Base-by-base conservation (phyloP, 2,113 vertebrate genomes). In the Blennius ocellaris region DNA sequence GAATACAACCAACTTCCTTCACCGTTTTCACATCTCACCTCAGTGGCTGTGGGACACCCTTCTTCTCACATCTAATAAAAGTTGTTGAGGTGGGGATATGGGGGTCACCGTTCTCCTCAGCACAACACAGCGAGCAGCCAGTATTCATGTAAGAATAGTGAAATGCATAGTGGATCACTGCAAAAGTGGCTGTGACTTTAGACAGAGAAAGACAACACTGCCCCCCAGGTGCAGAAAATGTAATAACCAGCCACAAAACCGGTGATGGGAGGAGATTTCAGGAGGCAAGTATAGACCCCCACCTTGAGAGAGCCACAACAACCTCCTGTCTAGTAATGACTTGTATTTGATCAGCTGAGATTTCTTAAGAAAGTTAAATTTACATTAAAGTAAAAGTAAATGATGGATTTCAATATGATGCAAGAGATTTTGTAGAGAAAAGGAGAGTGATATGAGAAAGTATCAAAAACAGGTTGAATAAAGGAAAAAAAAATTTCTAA, bases 121-220 rank as follows among this genome's bases (percentile, higher is more conserved):
- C 45, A 38, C 38, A 16, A 56, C 43, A 58, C 12, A 21, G 43
- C 52, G 15, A 2, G 11, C 45, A 55, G 45, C 40, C n/a, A 39
- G 43, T 49, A 62, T 56, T 14, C 21, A 65, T 43, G 69, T 15
- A 60, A 51, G 62, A 41, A 73, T 30, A 51, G 69, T 45, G 8
- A 76, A 73, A 80, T 59, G 62, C 54, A 45, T 49, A 62, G 21
- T 55, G 51, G 17, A 37, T 50, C n/a, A 68, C 62, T 78, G 69
- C 60, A 74, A 69, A 3, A 37, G 54, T 10, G 55, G 47, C 14
- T n/a, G 11, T 37, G 45, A 57, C 11, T 64, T 43, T 10, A 55
- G 55, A 55, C 55, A 78, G 78, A 71, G 60, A 90, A 92, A 87
- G 89, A 73, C 93, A 94, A 94, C 82, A 92, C 91, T 94, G 93